Percentiles rank a stretch among this genome's conserved stretches.
phyloP scores from a whole-genome alignment of 1,140 invertebrate genomes.

The Micrasema longulum region DNA sequence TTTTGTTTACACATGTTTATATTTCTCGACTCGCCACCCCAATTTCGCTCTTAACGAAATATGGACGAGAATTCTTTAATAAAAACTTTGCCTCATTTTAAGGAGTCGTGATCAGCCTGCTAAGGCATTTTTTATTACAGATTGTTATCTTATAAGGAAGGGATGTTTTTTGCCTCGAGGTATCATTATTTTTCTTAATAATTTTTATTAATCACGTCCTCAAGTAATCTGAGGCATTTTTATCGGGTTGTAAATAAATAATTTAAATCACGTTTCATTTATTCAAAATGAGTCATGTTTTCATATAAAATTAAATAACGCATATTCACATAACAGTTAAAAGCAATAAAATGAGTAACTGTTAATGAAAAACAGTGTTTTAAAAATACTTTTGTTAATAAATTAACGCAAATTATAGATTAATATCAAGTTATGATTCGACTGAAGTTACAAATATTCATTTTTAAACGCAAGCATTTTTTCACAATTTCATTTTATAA shows the following conservation, averaged over 20 bases:
- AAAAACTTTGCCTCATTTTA: conserved; percentile 28
- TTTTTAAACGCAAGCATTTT: no score
- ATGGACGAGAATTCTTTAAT: conserved; percentile 23
- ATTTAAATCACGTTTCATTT: no score
- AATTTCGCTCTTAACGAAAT: conserved; percentile 19
- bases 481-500: no score
- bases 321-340: no score
- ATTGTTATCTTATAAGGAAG: conserved; percentile 14
- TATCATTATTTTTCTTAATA: conserved; percentile 12
- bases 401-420: no score
- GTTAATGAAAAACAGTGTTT: no score
- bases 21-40: conserved; percentile 19
- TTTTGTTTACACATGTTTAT: conserved; percentile 38
- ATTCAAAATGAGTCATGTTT: no score
- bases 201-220: conserved; percentile 3
- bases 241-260: neutral
- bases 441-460: no score
- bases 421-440: no score
- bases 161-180: neutral
- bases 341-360: no score
- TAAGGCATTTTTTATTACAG: conserved; percentile 13
- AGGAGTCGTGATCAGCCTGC: conserved; percentile 20
- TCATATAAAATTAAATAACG: no score
- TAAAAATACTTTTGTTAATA: no score
- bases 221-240: neutral